Evolutionary conservation across 2,797 vertebrate species (phyloP), one percentile per base, ranked within the genome.

Genomic region (Cacajao melanocephalus): DNA sequence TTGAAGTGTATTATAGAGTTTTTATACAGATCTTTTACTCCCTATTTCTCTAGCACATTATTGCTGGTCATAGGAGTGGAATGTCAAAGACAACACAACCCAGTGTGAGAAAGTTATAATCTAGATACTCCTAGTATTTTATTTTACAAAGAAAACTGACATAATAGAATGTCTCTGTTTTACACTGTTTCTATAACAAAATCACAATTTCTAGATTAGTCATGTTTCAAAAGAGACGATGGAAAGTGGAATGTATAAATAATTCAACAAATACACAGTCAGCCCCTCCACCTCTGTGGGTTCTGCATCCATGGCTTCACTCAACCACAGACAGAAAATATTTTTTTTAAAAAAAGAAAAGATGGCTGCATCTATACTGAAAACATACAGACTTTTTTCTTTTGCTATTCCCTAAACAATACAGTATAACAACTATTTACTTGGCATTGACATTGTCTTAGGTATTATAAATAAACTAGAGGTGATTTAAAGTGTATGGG

Each of bases 41-140:
- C 30, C 6, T 91, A 30, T 46, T 90, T 93, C 88, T 92, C 39
- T 81, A 84, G 28, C 17, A 67, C 46, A 4, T 76, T 92, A 96
- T 89, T 98, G 97, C 97, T 94, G 88, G 97, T 97, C 97, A 96
- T 97, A 96, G 97, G 97, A 97, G 41, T 93, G 19, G 86, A 96
- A 96, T 95, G 93, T 98, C 97, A 98, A 95, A 98, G 97, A 98
- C 98, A 98, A 95, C 85, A 33, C 96, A 97, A 97, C 96, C 85
- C 95, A 76, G 87, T 95, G 33, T 96, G 95, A 79, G 93, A 57
- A 91, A 95, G 55, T 97, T 96, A 75, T 92, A 81, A 98, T 88
- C 94, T 94, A 98, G 95, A 96, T 98, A 87, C 28, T 86, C 93
- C 95, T 97, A 97, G 90, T 98, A 90, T 88, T 98, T 98, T 91